Evolutionary conservation across 1,140 invertebrate species (phyloP), one percentile per base, ranked within the genome.

Genomic region (Eupristina koningsbergeri): DNA sequence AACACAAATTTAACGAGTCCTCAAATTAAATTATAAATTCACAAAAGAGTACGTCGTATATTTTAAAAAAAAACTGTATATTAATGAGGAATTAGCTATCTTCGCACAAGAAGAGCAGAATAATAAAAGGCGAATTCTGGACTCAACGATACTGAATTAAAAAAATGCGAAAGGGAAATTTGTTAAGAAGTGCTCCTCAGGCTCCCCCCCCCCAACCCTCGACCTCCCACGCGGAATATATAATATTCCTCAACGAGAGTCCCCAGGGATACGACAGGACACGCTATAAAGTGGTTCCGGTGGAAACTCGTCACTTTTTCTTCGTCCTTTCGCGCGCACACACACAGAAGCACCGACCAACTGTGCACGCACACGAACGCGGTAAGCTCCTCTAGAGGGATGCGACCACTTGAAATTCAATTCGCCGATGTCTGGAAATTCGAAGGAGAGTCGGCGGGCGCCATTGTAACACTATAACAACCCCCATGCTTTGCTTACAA

Each of bases 401-500:
- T 92, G 92, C 90, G 90, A 89, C 91, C 90, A 92, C 92, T 93
- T 92, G 92, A 93, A 92, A 93, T 92, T 92, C 91, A 92, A 92
- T 92, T 92, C 89, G 88, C 86, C 91, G 89, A 91, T 91, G 90
- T 86, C 87, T 87, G 86, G 88, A 88, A 75, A 75, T 81, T 87
- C 86, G 84, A 85, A 86, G 86, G 84, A 76, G 73, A 71, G 39
- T 17, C 6, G 82, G 84, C 17, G 85, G 87, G 88, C 84, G 86
- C 89, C 86, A 92, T 92, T 92, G 91, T 92, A 91, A 91, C 89
- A 90, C 89, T 90, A 91, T 90, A 91, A 31, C 90, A 89, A 89
- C 90, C 53, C 29, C 34, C 63, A 64, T 80, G 45, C 29, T 80
- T 90, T 92, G 91, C 91, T 92, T 92, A 91, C 91, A 91, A 92